A percentile compares a stretch with the other conserved stretches of the same genome.
Evolutionary conservation across 2,888 invertebrate genomes (phyloP).

Genomic region (Neuroscelio doddi): DNA sequence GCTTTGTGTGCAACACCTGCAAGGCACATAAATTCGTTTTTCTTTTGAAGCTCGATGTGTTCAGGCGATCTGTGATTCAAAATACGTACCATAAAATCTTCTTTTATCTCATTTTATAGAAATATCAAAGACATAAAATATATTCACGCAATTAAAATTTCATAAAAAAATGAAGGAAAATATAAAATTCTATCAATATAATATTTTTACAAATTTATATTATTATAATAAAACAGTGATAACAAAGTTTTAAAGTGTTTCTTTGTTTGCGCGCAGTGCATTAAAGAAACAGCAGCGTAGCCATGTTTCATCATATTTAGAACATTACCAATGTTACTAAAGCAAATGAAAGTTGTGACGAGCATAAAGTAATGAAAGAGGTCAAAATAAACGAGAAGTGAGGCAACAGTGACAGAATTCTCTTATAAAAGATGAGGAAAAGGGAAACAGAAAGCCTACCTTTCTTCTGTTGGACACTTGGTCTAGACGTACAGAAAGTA

Average conservation of each 20-base stretch:
- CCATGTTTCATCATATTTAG: slow-evolving; percentile 6
- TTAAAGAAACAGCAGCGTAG: neutral
- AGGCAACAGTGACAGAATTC: slow-evolving; percentile 15
- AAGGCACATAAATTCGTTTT: slow-evolving; percentile 9
- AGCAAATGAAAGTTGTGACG: slow-evolving; percentile 22
- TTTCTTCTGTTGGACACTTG: slow-evolving; percentile 31
- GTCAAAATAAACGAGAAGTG: slow-evolving; percentile 11
- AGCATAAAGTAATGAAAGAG: slow-evolving; percentile 9
- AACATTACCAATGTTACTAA: slow-evolving; percentile 11
- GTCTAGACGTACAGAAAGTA: slow-evolving; percentile 34
- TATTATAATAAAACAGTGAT: too few relatives aligned
- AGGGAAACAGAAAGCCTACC: slow-evolving; percentile 28
- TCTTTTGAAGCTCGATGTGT: slow-evolving; percentile 5
- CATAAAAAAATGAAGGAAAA: too few relatives aligned
- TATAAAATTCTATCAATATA: too few relatives aligned
- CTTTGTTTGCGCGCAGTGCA: neutral
- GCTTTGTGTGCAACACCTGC: slow-evolving; percentile 25
- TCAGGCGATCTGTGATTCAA: neutral
- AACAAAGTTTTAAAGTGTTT: neutral
- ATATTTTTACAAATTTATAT: too few relatives aligned
- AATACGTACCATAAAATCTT: too few relatives aligned
- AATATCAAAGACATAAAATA: too few relatives aligned
- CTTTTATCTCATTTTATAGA: too few relatives aligned
- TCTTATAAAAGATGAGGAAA: slow-evolving; percentile 29
- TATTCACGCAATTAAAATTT: too few relatives aligned